phyloP scores from a whole-genome alignment of 2,113 vertebrate genomes.

The Leucopsar rothschildi region DNA sequence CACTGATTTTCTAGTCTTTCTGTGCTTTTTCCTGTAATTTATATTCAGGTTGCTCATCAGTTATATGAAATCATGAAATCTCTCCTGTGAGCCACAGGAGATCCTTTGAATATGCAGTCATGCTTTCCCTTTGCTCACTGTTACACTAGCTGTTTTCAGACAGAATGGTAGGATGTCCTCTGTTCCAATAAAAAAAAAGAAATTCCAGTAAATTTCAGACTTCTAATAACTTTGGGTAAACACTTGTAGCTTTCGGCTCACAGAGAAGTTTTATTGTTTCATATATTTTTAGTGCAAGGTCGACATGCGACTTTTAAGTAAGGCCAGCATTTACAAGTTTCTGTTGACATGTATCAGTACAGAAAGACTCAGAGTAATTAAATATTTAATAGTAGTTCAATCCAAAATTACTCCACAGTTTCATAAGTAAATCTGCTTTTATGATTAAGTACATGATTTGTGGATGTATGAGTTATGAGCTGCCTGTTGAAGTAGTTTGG shows the following conservation, averaged over 20 bases:
- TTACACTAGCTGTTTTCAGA: slow-evolving; percentile 50
- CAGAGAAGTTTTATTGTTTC: background rate
- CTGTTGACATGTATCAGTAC: background rate
- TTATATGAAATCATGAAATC: background rate
- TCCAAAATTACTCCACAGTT: background rate
- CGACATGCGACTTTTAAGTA: background rate
- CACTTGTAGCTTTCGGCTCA: slow-evolving; percentile 31
- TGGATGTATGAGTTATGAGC: background rate
- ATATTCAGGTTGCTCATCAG: slow-evolving; percentile 20
- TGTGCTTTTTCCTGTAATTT: background rate
- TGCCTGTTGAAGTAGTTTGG: background rate
- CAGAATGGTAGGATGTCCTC: background rate
- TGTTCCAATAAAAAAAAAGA: background rate
- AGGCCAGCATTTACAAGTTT: background rate
- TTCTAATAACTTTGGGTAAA: slow-evolving; percentile 2
- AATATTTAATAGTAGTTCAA: background rate
- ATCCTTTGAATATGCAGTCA: slow-evolving; percentile 18
- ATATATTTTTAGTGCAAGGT: background rate
- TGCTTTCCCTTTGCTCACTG: background rate
- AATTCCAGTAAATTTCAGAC: slow-evolving; percentile 15
- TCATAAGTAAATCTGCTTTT: background rate
- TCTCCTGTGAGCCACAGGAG: background rate
- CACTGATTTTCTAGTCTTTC: background rate
- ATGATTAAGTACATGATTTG: background rate
- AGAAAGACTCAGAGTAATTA: background rate